phyloP scores from a whole-genome alignment of 2,113 vertebrate species.

The Orthonyx spaldingii region DNA sequence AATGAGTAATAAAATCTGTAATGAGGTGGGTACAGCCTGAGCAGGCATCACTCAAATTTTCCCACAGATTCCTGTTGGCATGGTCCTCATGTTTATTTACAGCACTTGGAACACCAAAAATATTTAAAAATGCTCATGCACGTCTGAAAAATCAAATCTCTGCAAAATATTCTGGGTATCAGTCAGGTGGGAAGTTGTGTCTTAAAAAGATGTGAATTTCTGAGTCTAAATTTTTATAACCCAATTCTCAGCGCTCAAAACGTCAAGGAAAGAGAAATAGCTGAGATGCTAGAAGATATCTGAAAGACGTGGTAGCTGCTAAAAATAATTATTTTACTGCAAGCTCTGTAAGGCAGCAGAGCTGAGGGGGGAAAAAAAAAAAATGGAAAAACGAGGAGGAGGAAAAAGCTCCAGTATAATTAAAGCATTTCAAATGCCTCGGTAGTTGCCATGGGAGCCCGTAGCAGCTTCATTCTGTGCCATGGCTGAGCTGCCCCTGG shows the following conservation, averaged over 20 bases:
- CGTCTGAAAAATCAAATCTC: neutral
- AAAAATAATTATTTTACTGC: neutral
- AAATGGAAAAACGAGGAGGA: neutral
- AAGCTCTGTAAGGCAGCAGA: neutral
- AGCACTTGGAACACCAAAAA: neutral
- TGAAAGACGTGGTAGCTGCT: neutral
- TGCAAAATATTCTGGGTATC: neutral
- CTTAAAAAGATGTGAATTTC: neutral
- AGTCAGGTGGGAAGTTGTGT: neutral
- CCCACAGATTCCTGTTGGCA: constrained; percentile 45
- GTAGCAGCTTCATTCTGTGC: neutral
- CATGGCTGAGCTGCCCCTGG: neutral
- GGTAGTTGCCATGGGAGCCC: neutral
- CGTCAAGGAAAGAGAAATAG: neutral
- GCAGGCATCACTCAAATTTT: neutral
- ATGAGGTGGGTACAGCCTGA: constrained; percentile 22
- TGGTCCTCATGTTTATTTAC: neutral
- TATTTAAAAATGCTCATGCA: neutral
- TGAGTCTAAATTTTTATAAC: neutral
- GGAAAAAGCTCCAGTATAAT: neutral
- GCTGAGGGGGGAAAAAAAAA: neutral
- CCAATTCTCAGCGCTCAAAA: neutral
- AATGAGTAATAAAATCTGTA: constrained; percentile 30
- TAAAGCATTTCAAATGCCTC: neutral
- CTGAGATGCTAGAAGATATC: neutral